Percentiles rank a stretch among this genome's conserved stretches.
Evolutionary conservation across 2,113 vertebrate species (phyloP).

Genomic region (Phalacrocorax carbo): DNA sequence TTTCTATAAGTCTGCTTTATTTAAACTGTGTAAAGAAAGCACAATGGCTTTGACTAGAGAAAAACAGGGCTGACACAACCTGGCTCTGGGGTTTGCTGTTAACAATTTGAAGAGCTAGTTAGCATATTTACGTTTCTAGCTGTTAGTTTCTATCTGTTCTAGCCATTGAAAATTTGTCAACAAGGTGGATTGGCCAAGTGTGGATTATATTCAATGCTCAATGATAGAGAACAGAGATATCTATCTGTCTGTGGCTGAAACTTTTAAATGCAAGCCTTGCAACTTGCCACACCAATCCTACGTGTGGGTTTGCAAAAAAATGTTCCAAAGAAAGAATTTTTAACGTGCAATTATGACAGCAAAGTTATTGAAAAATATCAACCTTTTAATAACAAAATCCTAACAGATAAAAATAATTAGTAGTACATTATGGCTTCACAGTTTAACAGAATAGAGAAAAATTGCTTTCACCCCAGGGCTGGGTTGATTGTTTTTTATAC

Average conservation of each 20-base stretch:
- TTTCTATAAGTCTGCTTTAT: background rate
- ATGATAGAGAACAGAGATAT: background rate
- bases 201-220: background rate
- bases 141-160: background rate
- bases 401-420: background rate
- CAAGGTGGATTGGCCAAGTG: background rate
- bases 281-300: background rate
- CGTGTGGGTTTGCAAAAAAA: background rate
- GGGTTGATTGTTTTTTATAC: background rate
- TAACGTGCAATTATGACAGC: background rate
- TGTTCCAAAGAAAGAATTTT: background rate
- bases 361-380: background rate
- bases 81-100: background rate
- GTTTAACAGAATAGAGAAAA: background rate
- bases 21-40: background rate
- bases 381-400: background rate
- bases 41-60: background rate
- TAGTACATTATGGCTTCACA: background rate
- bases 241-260: background rate
- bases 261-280: background rate
- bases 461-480: background rate
- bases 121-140: background rate
- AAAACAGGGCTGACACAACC: background rate
- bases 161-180: conserved; percentile 31
- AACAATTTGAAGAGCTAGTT: background rate